phyloP scores from a whole-genome alignment of 2,797 vertebrate species.

The Chaetophractus vellerosus region DNA sequence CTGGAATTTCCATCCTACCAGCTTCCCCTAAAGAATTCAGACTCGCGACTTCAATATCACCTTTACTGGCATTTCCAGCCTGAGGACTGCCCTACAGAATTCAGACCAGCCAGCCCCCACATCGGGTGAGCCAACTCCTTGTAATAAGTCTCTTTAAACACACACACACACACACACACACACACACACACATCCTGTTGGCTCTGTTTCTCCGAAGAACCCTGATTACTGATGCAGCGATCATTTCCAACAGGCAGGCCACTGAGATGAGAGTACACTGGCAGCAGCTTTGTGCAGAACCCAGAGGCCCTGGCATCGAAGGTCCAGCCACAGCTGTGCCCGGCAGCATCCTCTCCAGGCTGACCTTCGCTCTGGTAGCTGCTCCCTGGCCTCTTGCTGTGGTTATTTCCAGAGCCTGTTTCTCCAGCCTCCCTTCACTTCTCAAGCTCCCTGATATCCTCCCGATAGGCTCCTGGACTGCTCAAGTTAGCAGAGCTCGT shows the following conservation, averaged over 20 bases:
- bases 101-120: no score
- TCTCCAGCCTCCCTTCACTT: neutral
- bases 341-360: neutral
- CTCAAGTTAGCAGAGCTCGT: neutral
- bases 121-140: no score
- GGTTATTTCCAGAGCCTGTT: conserved; percentile 3
- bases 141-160: no score
- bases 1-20: no score
- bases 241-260: neutral
- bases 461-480: conserved; percentile 1
- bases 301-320: neutral
- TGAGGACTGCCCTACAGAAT: no score
- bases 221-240: neutral
- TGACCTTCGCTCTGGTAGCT: neutral
- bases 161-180: no score
- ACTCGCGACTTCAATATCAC: no score
- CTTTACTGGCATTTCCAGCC: no score
- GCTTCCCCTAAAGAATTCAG: no score
- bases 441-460: conserved; percentile 11
- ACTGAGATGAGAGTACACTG: neutral
- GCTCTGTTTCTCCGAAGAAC: no score
- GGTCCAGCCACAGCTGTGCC: neutral
- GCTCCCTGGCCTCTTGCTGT: neutral
- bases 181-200: no score
- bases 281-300: neutral